Evolutionary conservation across 2,797 vertebrate species (phyloP).

Genomic region (Manis pentadactyla): DNA sequence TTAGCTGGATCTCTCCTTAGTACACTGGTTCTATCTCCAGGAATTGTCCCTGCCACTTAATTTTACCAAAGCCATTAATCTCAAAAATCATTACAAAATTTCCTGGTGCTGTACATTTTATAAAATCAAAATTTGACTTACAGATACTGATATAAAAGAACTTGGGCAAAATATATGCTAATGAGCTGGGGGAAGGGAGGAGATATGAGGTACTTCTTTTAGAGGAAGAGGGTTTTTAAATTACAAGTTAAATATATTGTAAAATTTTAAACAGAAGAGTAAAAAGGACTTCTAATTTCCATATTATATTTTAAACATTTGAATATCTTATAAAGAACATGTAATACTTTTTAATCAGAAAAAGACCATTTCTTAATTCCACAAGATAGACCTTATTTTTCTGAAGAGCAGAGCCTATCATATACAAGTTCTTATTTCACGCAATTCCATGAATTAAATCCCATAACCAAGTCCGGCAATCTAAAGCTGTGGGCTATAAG

Average conservation of each 20-base stretch:
- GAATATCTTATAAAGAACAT: constrained; percentile 2
- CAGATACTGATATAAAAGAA: neutral
- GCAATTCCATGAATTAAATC: neutral
- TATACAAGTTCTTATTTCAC: neutral
- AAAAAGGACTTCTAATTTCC: neutral
- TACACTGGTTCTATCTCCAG: neutral
- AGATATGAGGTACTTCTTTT: neutral
- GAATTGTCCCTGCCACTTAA: neutral
- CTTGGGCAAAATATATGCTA: neutral
- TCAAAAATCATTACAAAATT: constrained; percentile 17
- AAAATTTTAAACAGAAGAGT: constrained; percentile 20
- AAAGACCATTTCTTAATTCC: neutral
- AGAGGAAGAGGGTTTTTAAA: neutral
- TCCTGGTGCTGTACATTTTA: neutral
- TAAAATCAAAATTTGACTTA: constrained; percentile 25
- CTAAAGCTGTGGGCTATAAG: neutral
- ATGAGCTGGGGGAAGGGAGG: neutral
- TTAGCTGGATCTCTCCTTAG: neutral
- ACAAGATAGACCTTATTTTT: neutral
- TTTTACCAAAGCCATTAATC: neutral
- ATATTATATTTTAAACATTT: neutral
- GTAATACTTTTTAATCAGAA: neutral
- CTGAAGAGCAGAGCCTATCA: neutral
- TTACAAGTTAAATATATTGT: neutral
- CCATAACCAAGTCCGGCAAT: neutral